Evolutionary conservation across 2,113 vertebrate genomes (phyloP).

Genomic region (Hypocryptadius cinnamomeus): DNA sequence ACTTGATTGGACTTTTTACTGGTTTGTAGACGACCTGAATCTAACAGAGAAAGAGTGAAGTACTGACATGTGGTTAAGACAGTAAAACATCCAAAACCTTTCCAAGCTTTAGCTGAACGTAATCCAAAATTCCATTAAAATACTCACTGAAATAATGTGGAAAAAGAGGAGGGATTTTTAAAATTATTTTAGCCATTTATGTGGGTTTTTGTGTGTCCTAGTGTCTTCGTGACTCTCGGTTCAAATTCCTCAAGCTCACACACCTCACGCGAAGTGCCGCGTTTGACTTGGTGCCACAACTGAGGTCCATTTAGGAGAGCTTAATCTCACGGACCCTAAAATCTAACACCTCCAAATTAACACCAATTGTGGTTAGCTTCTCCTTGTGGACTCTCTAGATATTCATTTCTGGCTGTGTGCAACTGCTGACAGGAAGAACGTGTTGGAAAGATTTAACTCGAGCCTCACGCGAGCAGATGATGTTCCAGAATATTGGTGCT

Average conservation of each 20-base stretch:
- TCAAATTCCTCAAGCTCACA: not conserved
- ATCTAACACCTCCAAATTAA: constrained; percentile 44
- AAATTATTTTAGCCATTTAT: not conserved
- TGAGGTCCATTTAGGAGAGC: not conserved
- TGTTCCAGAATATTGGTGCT: not conserved
- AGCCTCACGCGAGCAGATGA: not conserved
- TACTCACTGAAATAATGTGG: not conserved
- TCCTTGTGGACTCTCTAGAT: not conserved
- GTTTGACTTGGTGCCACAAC: not conserved
- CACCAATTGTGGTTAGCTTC: constrained; percentile 27
- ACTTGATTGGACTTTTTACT: not conserved
- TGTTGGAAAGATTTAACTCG: not conserved
- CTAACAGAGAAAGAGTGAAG: not conserved
- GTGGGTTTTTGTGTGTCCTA: not conserved
- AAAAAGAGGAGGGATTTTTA: not conserved
- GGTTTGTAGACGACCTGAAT: not conserved
- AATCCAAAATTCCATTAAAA: constrained; percentile 51
- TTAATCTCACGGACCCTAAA: not conserved
- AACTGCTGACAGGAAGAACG: constrained; percentile 13
- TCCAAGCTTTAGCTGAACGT: constrained; percentile 38
- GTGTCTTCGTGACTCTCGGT: not conserved
- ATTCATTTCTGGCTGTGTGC: not conserved
- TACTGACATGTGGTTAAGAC: constrained; percentile 44
- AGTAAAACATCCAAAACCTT: constrained; percentile 33
- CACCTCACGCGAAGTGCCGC: not conserved